Evolutionary conservation across 2,797 vertebrate genomes (phyloP), one percentile per base, ranked within the genome.

Genomic region (Pitangus sulphuratus): DNA sequence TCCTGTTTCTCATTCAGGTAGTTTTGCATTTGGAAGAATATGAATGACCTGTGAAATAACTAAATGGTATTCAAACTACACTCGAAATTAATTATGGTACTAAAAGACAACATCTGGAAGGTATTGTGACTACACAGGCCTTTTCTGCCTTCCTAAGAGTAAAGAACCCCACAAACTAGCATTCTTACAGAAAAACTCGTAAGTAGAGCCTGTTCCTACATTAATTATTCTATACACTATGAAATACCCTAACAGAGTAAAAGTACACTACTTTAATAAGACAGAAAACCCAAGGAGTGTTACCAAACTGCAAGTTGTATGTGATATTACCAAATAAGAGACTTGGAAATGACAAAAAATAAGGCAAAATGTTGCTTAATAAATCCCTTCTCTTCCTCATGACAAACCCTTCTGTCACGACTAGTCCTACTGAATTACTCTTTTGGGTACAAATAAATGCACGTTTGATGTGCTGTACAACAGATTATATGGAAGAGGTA

Each of bases 281-380:
- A 76, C 11, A 85, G 9, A 82, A 71, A 80, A 77, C 47, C 4
- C 10, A 25, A 69, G 48, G 14, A 61, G 11, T 8, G 15, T 33
- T 62, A 69, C n/a, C 15, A 42, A 69, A 65, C 19, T 26, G 15
- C 8, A 72, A 48, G 14, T 33, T 58, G 31, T 47, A 83, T 77
- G 22, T 48, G 39, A 44, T 33, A 61, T 6, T 68, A 56, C 35
- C 31, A 57, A 74, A 84, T 2, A 58, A 48, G 35, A 50, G 16
- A 58, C 1, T 35, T 14, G 9, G 8, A 65, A 42, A 69, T 57
- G 22, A 50, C 8, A 80, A 15, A n/a, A 24, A 0, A 0, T 15
- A 61, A 57, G 13, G 35, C 20, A 54, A 61, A 40, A 83, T 30
- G 26, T 3, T 74, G 57, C 21, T 74, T 66, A 39, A 70, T 11